Base-by-base conservation (phyloP, 2,888 invertebrate species). In the Hymenopus coronatus region DNA sequence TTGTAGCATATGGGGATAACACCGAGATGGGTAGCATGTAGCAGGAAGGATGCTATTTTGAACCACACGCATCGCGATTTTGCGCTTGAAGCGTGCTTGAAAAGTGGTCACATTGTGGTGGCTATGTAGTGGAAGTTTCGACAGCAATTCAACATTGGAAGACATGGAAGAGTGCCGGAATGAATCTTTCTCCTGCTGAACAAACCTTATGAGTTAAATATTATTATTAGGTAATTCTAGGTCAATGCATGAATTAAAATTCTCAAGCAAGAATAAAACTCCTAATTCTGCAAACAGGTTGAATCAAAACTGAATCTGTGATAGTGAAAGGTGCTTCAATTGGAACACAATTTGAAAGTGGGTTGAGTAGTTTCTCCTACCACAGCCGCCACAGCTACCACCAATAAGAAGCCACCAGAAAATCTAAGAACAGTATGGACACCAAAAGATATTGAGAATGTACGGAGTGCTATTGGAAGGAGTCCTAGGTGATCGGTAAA, bases 1-100 rank as follows among this genome's bases (percentile, higher is more conserved):
- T 84, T 33, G 30, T 84, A 84, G 30, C 20, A 28, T 15, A 6
- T 84, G 12, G 12, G 33, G 84, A 84, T 84, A 20, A 84, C 30
- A 84, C 33, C 28, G 3, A 33, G 33, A 1, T 6, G 7, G 83
- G 83, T 27, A 27, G 83, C 3, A 27, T 83, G 83, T 83, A 83
- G 83, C 83, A 83, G 83, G 83, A 83, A 83, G 83, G 83, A 27
- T 28, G 83, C 83, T 28, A 83, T 83, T 83, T 84, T 84, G 84
- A 3, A 33, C 28, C 30, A 2, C 27, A 20, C 20, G 7, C 84
- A 84, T 28, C 25, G 30, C 6, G 33, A 33, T 84, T 84, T 84
- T 28, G 84, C 33, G 84, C 3, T 84, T 84, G 84, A 84, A 30
- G 33, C 3, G 28, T 84, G 33, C 33, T 84, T 84, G 4, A 84